phyloP scores from a whole-genome alignment of 2,888 invertebrate genomes.

The Heterodera filipjevi region DNA sequence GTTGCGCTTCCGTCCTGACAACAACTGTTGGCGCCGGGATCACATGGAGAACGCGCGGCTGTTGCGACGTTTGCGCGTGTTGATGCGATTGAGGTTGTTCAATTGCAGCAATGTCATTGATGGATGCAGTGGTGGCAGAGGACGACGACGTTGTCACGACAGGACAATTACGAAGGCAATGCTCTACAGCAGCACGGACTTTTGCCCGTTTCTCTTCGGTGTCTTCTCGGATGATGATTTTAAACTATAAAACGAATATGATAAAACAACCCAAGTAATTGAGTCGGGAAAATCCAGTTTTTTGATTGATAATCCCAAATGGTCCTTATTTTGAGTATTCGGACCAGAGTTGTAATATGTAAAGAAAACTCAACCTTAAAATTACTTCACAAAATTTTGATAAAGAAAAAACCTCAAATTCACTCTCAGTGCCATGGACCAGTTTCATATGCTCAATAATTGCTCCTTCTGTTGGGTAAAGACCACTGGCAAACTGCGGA shows the following conservation, averaged over 20 bases:
- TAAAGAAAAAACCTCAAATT: background rate
- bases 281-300: no score
- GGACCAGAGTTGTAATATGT: no score
- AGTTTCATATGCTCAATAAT: background rate
- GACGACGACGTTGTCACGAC: background rate
- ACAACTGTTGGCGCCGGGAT: background rate
- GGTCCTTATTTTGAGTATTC: no score
- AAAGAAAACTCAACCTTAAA: no score
- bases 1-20: background rate
- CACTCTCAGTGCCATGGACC: background rate
- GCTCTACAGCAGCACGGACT: background rate
- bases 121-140: background rate
- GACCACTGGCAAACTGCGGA: slow-evolving; percentile 1
- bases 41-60: background rate
- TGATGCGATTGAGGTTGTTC: background rate
- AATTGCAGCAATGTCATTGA: background rate
- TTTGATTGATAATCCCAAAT: no score
- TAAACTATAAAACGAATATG: no score
- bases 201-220: slow-evolving; percentile 9
- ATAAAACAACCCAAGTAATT: no score
- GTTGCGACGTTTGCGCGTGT: background rate
- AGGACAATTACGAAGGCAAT: background rate
- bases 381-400: no score
- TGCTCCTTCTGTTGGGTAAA: background rate
- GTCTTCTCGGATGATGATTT: background rate